Evolutionary conservation across 1,140 invertebrate species (phyloP).

Genomic region (Agrypnia vestita): DNA sequence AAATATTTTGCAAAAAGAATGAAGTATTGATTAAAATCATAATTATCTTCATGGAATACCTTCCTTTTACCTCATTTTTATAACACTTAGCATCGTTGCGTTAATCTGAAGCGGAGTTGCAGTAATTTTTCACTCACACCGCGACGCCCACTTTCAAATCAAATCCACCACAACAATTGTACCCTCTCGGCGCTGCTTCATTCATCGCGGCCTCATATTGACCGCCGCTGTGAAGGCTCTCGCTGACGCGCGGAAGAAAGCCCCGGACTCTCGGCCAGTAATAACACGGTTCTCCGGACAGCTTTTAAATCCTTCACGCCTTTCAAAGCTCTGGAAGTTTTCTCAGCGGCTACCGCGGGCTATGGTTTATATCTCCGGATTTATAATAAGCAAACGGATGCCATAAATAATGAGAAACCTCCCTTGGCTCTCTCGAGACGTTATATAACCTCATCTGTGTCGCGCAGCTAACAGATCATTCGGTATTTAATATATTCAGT

Average conservation of each 20-base stretch:
- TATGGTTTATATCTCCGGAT: conserved; percentile 51
- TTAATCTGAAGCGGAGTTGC: not conserved
- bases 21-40: too few species aligned
- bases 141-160: conserved; percentile 4
- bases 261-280: conserved; percentile 17
- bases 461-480: not conserved
- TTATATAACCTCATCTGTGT: conserved; percentile 11
- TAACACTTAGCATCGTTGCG: not conserved
- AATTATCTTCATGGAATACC: too few species aligned
- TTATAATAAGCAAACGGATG: conserved; percentile 58
- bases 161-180: conserved; percentile 10
- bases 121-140: not conserved
- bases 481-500: too few species aligned
- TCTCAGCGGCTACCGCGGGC: conserved; percentile 41
- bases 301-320: conserved; percentile 46
- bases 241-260: not conserved
- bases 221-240: conserved; percentile 3
- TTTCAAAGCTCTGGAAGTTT: conserved; percentile 17
- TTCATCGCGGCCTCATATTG: conserved; percentile 26
- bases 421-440: conserved; percentile 36
- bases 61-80: too few species aligned
- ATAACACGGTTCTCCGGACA: conserved; percentile 46
- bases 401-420: conserved; percentile 58
- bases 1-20: too few species aligned
- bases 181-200: not conserved